These are phyloP conservation scores for Corythoichthys intestinalis DNA, from an alignment of 2,113 vertebrate species.

Conservation along the genomic window DNA sequence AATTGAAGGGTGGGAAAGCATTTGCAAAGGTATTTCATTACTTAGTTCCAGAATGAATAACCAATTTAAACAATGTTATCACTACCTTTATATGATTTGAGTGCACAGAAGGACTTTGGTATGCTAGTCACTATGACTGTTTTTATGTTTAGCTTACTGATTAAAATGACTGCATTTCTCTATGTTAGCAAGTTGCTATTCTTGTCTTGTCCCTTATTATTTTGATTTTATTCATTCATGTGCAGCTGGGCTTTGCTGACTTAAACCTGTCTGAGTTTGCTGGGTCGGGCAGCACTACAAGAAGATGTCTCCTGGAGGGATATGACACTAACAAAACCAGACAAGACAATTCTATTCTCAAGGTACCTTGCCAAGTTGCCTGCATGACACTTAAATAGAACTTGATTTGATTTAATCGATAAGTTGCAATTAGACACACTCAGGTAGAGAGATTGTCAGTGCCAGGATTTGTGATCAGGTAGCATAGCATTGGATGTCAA, in stretches of 20 bases:
- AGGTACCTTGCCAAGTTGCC: conserved; percentile 68
- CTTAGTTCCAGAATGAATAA: not conserved
- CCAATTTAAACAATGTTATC: conserved; percentile 26
- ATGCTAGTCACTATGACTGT: not conserved
- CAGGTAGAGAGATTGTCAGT: too few relatives aligned
- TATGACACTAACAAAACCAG: conserved; percentile 96
- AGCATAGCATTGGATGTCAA: too few relatives aligned
- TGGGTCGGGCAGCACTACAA: conserved; percentile 87
- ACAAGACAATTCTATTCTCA: conserved; percentile 98
- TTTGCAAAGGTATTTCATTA: conserved; percentile 86
- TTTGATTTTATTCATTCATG: not conserved
- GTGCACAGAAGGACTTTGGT: conserved; percentile 11
- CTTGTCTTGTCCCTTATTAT: not conserved
- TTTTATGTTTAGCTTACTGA: conserved; percentile 37
- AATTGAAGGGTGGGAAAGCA: conserved; percentile 91
- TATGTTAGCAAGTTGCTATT: conserved; percentile 46
- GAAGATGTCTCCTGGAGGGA: conserved; percentile 91
- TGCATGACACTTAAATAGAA: too few relatives aligned
- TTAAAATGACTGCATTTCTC: conserved; percentile 30
- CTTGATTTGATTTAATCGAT: too few relatives aligned
- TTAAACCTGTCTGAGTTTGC: conserved; percentile 96
- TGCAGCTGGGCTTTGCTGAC: conserved; percentile 95
- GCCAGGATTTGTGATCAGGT: too few relatives aligned
- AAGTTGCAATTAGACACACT: too few relatives aligned
- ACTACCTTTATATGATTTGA: conserved; percentile 7